phyloP scores from a whole-genome alignment of 2,888 invertebrate species.

The Coelinius sp. region DNA sequence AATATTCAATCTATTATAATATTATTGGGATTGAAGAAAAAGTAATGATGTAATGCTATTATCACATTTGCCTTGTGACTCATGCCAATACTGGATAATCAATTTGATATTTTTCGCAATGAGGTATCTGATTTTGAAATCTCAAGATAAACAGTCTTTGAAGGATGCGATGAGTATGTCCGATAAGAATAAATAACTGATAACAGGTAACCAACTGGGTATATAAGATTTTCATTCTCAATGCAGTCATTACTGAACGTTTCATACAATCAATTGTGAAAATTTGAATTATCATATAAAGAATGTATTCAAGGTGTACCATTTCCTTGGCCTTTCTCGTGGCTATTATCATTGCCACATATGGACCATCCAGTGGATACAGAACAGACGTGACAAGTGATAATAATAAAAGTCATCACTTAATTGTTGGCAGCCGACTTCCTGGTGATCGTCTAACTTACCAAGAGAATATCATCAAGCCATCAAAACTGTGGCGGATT shows the following conservation, averaged over 20 bases:
- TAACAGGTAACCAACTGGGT: background rate
- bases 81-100: background rate
- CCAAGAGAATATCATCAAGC: slow-evolving; percentile 51
- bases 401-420: slow-evolving; percentile 51
- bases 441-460: slow-evolving; percentile 52
- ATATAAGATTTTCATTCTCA: background rate
- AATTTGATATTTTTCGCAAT: background rate
- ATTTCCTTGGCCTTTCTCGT: slow-evolving; percentile 29
- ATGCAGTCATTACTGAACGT: background rate
- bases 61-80: background rate
- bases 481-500: slow-evolving; percentile 51
- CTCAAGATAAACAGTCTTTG: background rate
- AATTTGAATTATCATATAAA: background rate
- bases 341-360: slow-evolving; percentile 20
- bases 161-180: background rate
- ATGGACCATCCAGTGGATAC: slow-evolving; percentile 31
- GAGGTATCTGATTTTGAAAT: background rate
- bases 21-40: too few relatives aligned
- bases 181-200: background rate
- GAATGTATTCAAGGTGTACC: slow-evolving; percentile 36
- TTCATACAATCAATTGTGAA: background rate
- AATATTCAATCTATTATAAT: too few relatives aligned
- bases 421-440: slow-evolving; percentile 54
- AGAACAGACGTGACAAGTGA: background rate
- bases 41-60: background rate